Evolutionary conservation across 2,888 invertebrate species (phyloP).

Genomic region (Acleris laterana): DNA sequence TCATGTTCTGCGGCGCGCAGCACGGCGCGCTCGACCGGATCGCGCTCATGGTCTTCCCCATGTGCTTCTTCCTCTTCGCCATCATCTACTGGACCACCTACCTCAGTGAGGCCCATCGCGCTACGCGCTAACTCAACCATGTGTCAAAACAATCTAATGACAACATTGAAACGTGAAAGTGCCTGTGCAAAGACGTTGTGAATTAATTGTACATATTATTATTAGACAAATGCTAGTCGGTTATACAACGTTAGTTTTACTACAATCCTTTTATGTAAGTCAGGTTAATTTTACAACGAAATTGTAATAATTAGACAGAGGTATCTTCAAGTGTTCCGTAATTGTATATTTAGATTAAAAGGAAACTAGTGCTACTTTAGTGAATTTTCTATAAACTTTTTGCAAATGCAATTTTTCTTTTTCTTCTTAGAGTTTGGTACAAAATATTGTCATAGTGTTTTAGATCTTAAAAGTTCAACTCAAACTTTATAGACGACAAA

Average conservation of each 20-base stretch:
- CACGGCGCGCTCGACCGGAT: slow-evolving; percentile 85
- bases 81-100: slow-evolving; percentile 86
- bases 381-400: not conserved
- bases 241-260: slow-evolving; percentile 52
- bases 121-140: slow-evolving; percentile 46
- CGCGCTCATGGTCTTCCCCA: slow-evolving; percentile 85
- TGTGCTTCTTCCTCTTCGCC: slow-evolving; percentile 84
- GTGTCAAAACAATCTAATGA: slow-evolving; percentile 18
- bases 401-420: too few relatives aligned
- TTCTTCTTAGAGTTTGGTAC: too few relatives aligned
- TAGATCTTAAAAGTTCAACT: too few relatives aligned
- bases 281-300: slow-evolving; percentile 37
- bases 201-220: slow-evolving; percentile 63
- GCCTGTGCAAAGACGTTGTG: slow-evolving; percentile 51
- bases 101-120: slow-evolving; percentile 81
- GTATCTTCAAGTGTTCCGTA: slow-evolving; percentile 36
- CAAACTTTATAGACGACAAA: too few relatives aligned
- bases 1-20: slow-evolving; percentile 86
- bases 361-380: not conserved
- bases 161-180: slow-evolving; percentile 44
- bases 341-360: slow-evolving; percentile 23
- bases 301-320: slow-evolving; percentile 19
- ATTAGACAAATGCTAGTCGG: slow-evolving; percentile 73
- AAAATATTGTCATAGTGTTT: too few relatives aligned
- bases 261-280: slow-evolving; percentile 28